A percentile compares a stretch with the other conserved stretches of the same genome.
phyloP scores from a whole-genome alignment of 2,888 invertebrate genomes.

The Cacoxenus indagator region DNA sequence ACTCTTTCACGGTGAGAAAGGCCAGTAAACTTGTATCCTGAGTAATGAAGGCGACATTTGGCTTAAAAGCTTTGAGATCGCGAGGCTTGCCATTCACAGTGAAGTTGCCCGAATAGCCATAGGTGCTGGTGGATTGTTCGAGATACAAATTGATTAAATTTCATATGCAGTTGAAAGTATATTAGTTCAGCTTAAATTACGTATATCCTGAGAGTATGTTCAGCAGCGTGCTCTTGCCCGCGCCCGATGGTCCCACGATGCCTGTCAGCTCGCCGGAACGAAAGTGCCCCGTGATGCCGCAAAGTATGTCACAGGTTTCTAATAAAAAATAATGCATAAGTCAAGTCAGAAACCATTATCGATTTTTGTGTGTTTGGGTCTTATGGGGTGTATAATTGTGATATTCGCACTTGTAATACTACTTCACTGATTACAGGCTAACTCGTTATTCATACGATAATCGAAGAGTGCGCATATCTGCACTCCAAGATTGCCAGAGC shows the following conservation, averaged over 20 bases:
- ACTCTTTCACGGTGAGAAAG: constrained; percentile 86
- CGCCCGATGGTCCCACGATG: constrained; percentile 93
- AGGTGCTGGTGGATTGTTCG: constrained; percentile 42
- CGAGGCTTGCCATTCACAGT: constrained; percentile 79
- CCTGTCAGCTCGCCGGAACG: constrained; percentile 83
- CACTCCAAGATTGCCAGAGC: no score
- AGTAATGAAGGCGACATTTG: constrained; percentile 89
- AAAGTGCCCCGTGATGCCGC: constrained; percentile 78
- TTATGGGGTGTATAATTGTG: no score
- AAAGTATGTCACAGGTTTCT: constrained; percentile 76
- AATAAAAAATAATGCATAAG: no score
- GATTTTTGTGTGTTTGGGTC: no score
- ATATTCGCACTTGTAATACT: no score
- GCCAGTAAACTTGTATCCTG: constrained; percentile 88
- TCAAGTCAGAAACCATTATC: no score
- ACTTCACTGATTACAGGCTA: no score
- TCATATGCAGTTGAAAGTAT: background rate
- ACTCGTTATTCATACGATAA: no score
- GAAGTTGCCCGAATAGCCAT: constrained; percentile 76
- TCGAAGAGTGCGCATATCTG: no score
- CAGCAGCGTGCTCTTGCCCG: constrained; percentile 89
- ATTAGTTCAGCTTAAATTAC: constrained; percentile 72
- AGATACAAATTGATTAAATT: background rate
- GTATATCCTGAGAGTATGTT: constrained; percentile 91
- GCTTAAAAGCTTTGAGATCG: constrained; percentile 78